phyloP scores from a whole-genome alignment of 2,113 vertebrate genomes.

The Ochotona curzoniae region DNA sequence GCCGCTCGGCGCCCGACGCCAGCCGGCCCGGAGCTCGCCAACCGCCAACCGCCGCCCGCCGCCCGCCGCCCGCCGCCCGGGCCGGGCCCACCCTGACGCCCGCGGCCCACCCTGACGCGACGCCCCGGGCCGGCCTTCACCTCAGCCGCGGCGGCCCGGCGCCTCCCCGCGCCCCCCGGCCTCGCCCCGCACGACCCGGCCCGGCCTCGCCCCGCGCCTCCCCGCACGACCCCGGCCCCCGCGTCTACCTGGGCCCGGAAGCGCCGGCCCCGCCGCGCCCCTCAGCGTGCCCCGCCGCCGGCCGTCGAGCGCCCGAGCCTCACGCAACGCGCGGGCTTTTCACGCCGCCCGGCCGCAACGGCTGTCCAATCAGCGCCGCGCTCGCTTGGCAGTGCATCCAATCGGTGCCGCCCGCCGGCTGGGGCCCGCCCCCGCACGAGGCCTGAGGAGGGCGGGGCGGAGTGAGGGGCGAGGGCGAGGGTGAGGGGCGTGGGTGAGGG shows the following conservation, averaged over 20 bases:
- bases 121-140: too few species aligned
- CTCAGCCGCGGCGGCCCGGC: too few species aligned
- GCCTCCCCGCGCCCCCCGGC: not conserved
- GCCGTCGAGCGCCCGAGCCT: not conserved
- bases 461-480: too few species aligned
- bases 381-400: not conserved
- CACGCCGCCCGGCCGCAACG: not conserved
- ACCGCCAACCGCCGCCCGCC: too few species aligned
- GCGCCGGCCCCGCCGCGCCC: fast-evolving
- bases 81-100: too few species aligned
- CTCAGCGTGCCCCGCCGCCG: fast-evolving
- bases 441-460: too few species aligned
- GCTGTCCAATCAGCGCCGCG: not conserved
- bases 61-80: too few species aligned
- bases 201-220: not conserved
- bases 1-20: too few species aligned
- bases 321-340: fast-evolving
- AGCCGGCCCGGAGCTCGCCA: too few species aligned
- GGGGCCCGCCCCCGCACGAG: not conserved
- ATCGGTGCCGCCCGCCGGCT: not conserved
- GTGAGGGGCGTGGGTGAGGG: too few species aligned
- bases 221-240: not conserved
- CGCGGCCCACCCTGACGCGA: too few species aligned
- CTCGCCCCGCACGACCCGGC: too few species aligned
- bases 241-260: fast-evolving